Percentiles rank a stretch among this genome's conserved stretches.
These are phyloP conservation scores for Drosophila burlai DNA, from an alignment of 1,140 invertebrate genomes.

Conservation along the genomic window DNA sequence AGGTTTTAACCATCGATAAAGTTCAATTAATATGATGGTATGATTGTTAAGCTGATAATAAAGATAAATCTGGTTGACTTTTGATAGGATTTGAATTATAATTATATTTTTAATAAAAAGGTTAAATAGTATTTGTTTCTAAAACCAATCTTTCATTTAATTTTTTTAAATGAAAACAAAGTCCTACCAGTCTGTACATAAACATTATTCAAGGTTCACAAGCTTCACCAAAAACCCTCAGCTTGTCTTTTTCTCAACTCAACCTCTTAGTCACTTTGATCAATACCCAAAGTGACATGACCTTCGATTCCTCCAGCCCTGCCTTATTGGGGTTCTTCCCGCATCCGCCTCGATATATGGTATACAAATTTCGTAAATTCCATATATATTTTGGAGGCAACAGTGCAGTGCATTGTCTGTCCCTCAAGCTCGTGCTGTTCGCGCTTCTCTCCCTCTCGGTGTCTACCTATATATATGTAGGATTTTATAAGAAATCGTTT, in stretches of 20 bases:
- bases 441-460: constrained; percentile 50
- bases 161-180: not conserved
- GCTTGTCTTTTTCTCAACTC: not conserved
- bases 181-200: not conserved
- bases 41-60: too few species aligned
- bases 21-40: too few species aligned
- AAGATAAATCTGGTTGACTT: too few species aligned
- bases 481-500: constrained; percentile 48
- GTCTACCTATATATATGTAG: not conserved
- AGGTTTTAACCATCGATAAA: not conserved
- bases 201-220: not conserved
- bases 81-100: too few species aligned
- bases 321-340: constrained; percentile 56
- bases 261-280: constrained; percentile 44
- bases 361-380: constrained; percentile 27
- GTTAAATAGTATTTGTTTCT: not conserved
- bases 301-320: constrained; percentile 20
- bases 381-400: constrained; percentile 29
- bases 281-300: constrained; percentile 12
- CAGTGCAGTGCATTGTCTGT: constrained; percentile 62
- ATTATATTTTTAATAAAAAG: not conserved
- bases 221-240: not conserved
- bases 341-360: constrained; percentile 45
- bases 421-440: constrained; percentile 70
- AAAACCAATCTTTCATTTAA: too few species aligned